Base-by-base conservation (phyloP, 2,113 vertebrate genomes). In the Furnarius figulus region DNA sequence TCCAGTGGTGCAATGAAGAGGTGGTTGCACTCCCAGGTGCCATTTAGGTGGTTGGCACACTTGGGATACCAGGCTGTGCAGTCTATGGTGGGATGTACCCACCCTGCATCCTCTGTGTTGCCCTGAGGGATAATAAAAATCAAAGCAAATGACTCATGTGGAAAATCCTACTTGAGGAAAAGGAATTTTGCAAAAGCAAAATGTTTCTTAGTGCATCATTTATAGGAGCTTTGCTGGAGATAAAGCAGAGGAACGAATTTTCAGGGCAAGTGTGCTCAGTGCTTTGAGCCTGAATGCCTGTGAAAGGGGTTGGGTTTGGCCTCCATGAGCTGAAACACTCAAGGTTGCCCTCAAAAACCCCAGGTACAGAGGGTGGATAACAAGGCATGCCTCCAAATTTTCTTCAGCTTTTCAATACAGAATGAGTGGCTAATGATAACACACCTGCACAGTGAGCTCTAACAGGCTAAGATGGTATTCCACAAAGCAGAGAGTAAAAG, bases 371-470 rank as follows among this genome's bases (percentile, higher is more conserved):
- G 25, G 23, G 49, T 23, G 46, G 39, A 37, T n/a, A 53, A 47
- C 18, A 66, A 25, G 12, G 16, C 9, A 21, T 14, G 11, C 13
- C 18, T 89, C 35, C 2, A 7, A 46, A 24, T 23, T 18, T 72
- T 55, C 27, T 58, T 19, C 33, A 35, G 11, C 47, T 92, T 52
- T 59, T 44, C 35, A 24, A 42, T 53, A 72, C 18, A 56, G 72
- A 68, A 76, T 27, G 30, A 82, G 13, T 20, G 25, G 7, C 30
- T 55, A 44, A 22, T 10, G 61, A 47, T 66, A 80, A 28, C 10
- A 68, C 20, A 70, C 24, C 23, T 42, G 3, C 21, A n/a, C 0
- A 0, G 20, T 58, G 52, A 35, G 16, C 8, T 56, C 3, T 2
- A 39, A 37, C 30, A 70, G 33, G 21, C 10, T 70, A 52, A 86